A percentile compares a stretch with the other conserved stretches of the same genome.
These are phyloP conservation scores for Sebastes schlegelii DNA, from an alignment of 2,113 vertebrate genomes.

Conservation along the genomic window DNA sequence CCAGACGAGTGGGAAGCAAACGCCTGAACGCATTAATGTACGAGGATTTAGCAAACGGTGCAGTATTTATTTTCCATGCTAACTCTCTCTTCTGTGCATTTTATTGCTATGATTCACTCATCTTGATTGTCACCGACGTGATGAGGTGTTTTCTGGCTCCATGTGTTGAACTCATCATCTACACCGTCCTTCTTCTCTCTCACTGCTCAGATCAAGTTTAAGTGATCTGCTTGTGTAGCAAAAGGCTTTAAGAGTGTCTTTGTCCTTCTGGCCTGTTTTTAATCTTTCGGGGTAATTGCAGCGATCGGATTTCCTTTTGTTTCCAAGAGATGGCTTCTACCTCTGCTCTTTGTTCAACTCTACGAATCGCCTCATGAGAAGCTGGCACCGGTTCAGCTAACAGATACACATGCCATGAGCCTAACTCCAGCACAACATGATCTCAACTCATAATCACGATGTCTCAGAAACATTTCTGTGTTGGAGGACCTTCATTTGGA, in stretches of 20 bases:
- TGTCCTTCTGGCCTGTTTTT: constrained; percentile 29
- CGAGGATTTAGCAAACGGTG: constrained; percentile 41
- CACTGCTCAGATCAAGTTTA: constrained; percentile 21
- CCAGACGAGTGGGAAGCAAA: constrained; percentile 45
- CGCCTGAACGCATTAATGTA: constrained; percentile 61
- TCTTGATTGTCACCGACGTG: constrained; percentile 15
- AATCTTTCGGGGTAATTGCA: constrained; percentile 28
- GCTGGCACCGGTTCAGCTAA: constrained; percentile 37
- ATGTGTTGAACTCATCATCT: constrained; percentile 49
- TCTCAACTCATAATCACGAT: constrained; percentile 13
- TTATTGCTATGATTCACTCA: constrained; percentile 36
- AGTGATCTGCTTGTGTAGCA: constrained; percentile 21
- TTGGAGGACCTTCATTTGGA: constrained; percentile 50
- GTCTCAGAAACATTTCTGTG: constrained; percentile 40
- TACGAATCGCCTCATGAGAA: constrained; percentile 49
- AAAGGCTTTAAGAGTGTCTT: constrained; percentile 43
- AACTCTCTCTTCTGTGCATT: constrained; percentile 47
- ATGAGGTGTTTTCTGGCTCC: constrained; percentile 44
- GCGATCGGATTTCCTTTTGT: constrained; percentile 48
- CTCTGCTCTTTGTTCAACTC: constrained; percentile 62
- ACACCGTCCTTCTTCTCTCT: constrained; percentile 26
- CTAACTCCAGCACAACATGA: constrained; percentile 40
- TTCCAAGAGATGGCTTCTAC: constrained; percentile 60
- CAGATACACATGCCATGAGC: constrained; percentile 44
- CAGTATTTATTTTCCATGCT: constrained; percentile 52